A percentile compares a stretch with the other conserved stretches of the same genome.
Conservation (phyloP, 1,140 invertebrate genomes). For the Brachionus calyciflorus region DNA sequence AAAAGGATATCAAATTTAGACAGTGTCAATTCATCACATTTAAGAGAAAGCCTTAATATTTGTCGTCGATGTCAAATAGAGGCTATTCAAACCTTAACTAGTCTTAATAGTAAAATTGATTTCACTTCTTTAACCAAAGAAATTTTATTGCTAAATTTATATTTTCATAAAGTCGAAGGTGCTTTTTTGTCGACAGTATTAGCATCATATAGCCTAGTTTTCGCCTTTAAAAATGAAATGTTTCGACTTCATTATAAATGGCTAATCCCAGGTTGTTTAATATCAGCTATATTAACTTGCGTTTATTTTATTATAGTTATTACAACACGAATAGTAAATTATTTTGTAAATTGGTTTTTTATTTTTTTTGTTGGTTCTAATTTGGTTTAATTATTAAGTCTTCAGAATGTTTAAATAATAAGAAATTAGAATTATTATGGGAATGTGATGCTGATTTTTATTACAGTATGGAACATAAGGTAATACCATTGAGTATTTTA, state of each 20-base stretch:
- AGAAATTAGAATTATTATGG: not conserved
- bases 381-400: not conserved
- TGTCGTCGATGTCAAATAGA: not conserved
- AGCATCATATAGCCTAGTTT: not conserved
- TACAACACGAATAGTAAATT: not conserved
- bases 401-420: not conserved
- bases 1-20: not conserved
- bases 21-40: not conserved
- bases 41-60: not conserved
- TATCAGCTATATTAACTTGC: not conserved
- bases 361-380: too few relatives aligned
- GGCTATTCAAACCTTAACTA: not conserved
- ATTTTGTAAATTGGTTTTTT: not conserved
- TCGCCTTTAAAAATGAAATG: not conserved
- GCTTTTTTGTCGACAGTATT: not conserved
- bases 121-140: too few relatives aligned
- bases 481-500: constrained; percentile 22
- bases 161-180: not conserved
- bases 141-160: not conserved
- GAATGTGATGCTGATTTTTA: constrained; percentile 12
- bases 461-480: constrained; percentile 24
- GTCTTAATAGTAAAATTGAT: constrained; percentile 7
- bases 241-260: not conserved
- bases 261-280: constrained; percentile 9
- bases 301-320: constrained; percentile 16